Base-by-base conservation (phyloP, 1,140 invertebrate species). In the Heliothis subflexa region DNA sequence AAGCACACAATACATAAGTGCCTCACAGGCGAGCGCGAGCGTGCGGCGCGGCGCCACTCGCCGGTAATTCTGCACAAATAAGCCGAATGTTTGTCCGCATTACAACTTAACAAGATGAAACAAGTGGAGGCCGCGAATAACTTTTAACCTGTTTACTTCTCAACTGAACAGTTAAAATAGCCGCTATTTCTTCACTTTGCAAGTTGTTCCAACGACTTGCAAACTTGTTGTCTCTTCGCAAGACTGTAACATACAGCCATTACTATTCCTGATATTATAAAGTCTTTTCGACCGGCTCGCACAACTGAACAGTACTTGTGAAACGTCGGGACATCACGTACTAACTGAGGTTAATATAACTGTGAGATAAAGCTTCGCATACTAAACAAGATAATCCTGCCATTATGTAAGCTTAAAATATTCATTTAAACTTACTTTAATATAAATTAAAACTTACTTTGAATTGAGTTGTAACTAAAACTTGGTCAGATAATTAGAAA, bases 101-200 rank as follows among this genome's bases (percentile, higher is more conserved):
- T 49, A 66, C 28, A 49, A 45, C 45, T 21, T 50, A 66, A 66
- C 45, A 49, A 66, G 64, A 66, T 66, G 16, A 66, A 49, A 49
- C 62, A n/a, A 64, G 61, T 64, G 28, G 9, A 66, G 33, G 11
- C 64, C 11, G 3, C 57, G 61, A 11, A 47, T n/a, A 66, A 66
- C 45, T 66, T 66, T 45, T 50, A 49, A 66, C 64, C 49, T 66
- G 64, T 49, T 66, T 66, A 50, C 40, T 21, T 50, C 64, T 50
- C 64, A 66, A 62, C 40, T 40, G 33, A 62, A 62, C 59, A 33
- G 33, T n/a, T 62, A 9, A 66, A 66, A 66, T 50, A 66, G 45
- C 64, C 9, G 64, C 64, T 18, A 49, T 50, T 66, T 40, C 16
- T 28, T 50, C 64, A 45, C 13, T 66, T 49, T 49, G 25, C 64